These are phyloP conservation scores for Pyrgilauda ruficollis DNA, from an alignment of 2,113 vertebrate species.

Conservation along the genomic window DNA sequence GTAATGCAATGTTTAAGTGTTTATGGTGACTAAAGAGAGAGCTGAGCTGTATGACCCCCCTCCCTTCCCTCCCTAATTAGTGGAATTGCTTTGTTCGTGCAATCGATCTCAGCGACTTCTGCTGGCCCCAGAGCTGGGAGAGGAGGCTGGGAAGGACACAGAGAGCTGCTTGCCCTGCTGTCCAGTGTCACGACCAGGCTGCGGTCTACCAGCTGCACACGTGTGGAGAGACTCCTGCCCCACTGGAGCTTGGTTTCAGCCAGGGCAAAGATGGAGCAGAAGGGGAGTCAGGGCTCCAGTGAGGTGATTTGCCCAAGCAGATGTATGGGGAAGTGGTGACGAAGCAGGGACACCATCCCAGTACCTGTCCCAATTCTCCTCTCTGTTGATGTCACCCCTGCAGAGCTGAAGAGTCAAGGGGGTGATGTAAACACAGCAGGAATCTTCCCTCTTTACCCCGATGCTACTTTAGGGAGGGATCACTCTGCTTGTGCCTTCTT, in stretches of 20 bases:
- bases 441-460: accelerated
- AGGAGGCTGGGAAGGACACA: neutral
- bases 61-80: slow-evolving; percentile 47
- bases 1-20: slow-evolving; percentile 77
- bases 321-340: too few relatives aligned
- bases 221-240: neutral
- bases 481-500: neutral
- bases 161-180: neutral
- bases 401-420: neutral
- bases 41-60: slow-evolving; percentile 55
- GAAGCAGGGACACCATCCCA: neutral
- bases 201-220: accelerated
- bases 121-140: neutral
- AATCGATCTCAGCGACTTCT: slow-evolving; percentile 72
- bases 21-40: slow-evolving; percentile 77
- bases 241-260: neutral
- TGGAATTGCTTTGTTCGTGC: slow-evolving; percentile 71
- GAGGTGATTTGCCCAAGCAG: neutral
- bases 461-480: neutral
- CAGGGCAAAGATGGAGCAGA: neutral
- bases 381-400: neutral
- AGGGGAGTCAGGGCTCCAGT: neutral
- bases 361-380: neutral
- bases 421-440: neutral
- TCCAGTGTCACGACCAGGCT: neutral